Evolutionary conservation across 1,140 invertebrate species (phyloP).

Genomic region (Cheumatopsyche charites): DNA sequence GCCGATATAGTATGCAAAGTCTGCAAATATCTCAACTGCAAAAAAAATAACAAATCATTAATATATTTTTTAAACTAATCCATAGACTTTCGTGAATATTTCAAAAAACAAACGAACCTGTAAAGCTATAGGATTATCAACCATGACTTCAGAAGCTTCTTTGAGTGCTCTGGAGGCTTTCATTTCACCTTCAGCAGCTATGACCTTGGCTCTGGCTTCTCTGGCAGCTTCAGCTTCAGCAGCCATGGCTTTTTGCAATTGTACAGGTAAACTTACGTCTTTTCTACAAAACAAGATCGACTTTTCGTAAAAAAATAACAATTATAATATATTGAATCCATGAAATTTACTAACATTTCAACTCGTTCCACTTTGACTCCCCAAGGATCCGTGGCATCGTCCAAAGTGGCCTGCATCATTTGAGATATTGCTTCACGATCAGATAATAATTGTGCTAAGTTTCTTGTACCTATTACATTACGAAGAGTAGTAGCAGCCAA

Average conservation of each 20-base stretch:
- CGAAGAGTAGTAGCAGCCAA: conserved; percentile 86
- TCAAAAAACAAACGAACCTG: conserved; percentile 64
- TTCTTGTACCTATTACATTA: conserved; percentile 91
- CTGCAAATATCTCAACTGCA: conserved; percentile 65
- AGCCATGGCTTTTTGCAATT: conserved; percentile 86
- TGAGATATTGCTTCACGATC: conserved; percentile 91
- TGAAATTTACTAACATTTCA: conserved; percentile 73
- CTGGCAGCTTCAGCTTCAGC: conserved; percentile 84
- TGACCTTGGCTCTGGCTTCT: conserved; percentile 75
- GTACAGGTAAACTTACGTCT: conserved; percentile 83
- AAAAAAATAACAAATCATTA: conserved; percentile 10
- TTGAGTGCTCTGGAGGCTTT: conserved; percentile 88
- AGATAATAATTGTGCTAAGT: conserved; percentile 87
- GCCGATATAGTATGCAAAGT: conserved; percentile 94
- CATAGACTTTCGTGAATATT: too few species aligned
- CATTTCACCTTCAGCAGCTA: conserved; percentile 84
- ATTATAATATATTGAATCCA: too few species aligned
- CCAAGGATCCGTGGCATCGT: conserved; percentile 95
- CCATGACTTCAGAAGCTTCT: conserved; percentile 92
- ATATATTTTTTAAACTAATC: too few species aligned
- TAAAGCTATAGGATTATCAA: conserved; percentile 87
- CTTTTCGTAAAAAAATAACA: too few species aligned
- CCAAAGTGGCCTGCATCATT: conserved; percentile 81
- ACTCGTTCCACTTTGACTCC: conserved; percentile 97
- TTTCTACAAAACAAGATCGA: conserved; percentile 68